Evolutionary conservation across 1,140 invertebrate species (phyloP), one percentile per base, ranked within the genome.

Genomic region (Trialeurodes vaporariorum): DNA sequence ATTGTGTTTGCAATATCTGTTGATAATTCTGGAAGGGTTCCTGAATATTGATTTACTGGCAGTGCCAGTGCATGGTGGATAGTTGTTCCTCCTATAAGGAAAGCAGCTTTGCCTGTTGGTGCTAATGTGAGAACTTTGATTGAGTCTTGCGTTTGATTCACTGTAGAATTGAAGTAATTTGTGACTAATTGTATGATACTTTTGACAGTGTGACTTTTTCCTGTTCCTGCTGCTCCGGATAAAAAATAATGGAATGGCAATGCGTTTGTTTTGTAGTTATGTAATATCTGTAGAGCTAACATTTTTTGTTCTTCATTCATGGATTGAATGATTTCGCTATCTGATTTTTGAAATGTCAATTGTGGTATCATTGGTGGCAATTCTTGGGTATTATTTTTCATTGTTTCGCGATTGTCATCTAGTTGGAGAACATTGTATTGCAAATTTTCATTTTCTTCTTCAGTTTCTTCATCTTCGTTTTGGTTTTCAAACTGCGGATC

Each of bases 61-160:
- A 79, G 69, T 59, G 65, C 65, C 68, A 78, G 76, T n/a, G 75
- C 72, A 25, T 69, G 70, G 60, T 77, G 76, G 21, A 78, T 34
- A 13, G 76, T 78, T 22, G 72, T 69, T 17, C 77, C 77, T 61
- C 62, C 67, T 25, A 78, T 74, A 25, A 72, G 63, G 67, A 71
- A 73, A 11, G 77, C 76, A n/a, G 77, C 77, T 71, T 76, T 77
- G 11, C 77, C 76, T 21, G 76, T 74, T 61, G 72, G 70, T 25
- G 76, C 75, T 61, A 71, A 69, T 62, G 77, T 62, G 24, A 77
- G 61, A 25, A 76, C 72, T 68, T 70, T 68, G 17, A 69, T 26
- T 61, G 26, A 27, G 27, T 71, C 70, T 25, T 22, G 61, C 59
- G 72, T 65, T 34, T 13, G 22, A 61, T 69, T 71, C 22, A 61